Conservation (phyloP, 2,888 invertebrate genomes). For the Pterostichus madidus region DNA sequence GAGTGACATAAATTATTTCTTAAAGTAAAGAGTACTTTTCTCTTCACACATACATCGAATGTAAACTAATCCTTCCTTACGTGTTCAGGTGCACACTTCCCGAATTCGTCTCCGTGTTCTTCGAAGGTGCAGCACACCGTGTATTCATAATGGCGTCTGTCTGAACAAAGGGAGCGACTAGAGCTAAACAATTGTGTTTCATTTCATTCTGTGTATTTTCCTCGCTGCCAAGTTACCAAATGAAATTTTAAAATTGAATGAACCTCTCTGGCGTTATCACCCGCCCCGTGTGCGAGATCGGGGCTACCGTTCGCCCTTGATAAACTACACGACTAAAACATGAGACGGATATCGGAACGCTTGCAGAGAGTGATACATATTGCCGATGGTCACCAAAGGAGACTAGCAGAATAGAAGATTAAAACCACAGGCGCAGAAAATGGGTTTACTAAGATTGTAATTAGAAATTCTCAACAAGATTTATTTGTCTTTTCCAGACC, state of each 20-base stretch:
- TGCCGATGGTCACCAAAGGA: slow-evolving; percentile 19
- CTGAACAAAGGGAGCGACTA: slow-evolving; percentile 52
- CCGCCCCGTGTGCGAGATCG: slow-evolving; percentile 67
- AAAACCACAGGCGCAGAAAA: neutral
- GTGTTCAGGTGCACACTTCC: neutral
- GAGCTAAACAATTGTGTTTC: slow-evolving; percentile 68
- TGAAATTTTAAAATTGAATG: slow-evolving; percentile 72
- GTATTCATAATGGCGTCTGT: slow-evolving; percentile 59
- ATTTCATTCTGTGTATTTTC: slow-evolving; percentile 68
- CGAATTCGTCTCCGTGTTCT: neutral
- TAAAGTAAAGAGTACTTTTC: neutral
- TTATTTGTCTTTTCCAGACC: too few relatives aligned
- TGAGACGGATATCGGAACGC: slow-evolving; percentile 68
- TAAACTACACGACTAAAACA: slow-evolving; percentile 69
- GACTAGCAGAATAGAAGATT: neutral
- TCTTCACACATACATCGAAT: neutral
- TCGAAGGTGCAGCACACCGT: neutral
- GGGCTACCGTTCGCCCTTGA: slow-evolving; percentile 63
- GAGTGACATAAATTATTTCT: neutral
- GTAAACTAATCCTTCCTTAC: neutral
- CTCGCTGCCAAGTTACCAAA: slow-evolving; percentile 70
- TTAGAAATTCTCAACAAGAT: too few relatives aligned
- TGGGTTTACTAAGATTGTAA: too few relatives aligned
- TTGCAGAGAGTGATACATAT: slow-evolving; percentile 17
- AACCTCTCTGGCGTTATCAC: slow-evolving; percentile 70